phyloP scores from a whole-genome alignment of 1,140 invertebrate species.

The Asobara japonica region DNA sequence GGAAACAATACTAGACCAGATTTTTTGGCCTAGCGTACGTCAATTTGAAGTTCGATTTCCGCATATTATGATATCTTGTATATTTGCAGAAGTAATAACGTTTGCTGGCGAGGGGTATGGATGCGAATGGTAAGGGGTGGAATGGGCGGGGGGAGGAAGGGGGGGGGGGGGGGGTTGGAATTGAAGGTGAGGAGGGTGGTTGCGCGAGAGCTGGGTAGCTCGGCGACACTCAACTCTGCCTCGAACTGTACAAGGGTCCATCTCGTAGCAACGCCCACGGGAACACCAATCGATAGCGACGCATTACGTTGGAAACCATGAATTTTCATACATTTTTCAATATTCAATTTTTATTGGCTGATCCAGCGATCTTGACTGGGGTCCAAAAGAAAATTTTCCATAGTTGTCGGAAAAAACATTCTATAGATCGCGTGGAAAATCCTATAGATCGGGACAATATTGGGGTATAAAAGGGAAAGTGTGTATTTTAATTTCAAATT shows the following conservation, averaged over 20 bases:
- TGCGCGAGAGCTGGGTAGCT: conserved; percentile 58
- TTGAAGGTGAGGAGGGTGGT: conserved; percentile 24
- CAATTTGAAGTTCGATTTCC: conserved; percentile 42
- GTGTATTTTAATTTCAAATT: too few relatives aligned
- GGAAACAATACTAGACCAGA: too few relatives aligned
- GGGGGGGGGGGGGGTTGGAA: conserved; percentile 45
- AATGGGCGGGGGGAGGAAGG: conserved; percentile 28
- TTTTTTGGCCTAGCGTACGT: background rate
- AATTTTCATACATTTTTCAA: conserved; percentile 59
- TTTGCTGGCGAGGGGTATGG: conserved; percentile 31
- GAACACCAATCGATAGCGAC: conserved; percentile 66
- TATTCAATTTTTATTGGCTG: background rate
- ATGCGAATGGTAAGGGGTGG: conserved; percentile 28
- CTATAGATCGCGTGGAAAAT: too few relatives aligned
- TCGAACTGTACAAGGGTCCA: conserved; percentile 64
- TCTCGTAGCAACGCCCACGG: conserved; percentile 68
- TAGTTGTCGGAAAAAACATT: too few relatives aligned
- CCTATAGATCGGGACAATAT: too few relatives aligned
- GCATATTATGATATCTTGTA: conserved; percentile 52
- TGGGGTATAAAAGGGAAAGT: too few relatives aligned
- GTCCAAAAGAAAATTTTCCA: too few relatives aligned
- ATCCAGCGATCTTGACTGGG: too few relatives aligned
- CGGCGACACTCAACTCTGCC: conserved; percentile 66
- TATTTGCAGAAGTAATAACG: conserved; percentile 60
- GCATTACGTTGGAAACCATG: conserved; percentile 64